A percentile compares a stretch with the other conserved stretches of the same genome.
Conservation (phyloP, 2,797 vertebrate genomes). For the Catamblyrhynchus diadema region DNA sequence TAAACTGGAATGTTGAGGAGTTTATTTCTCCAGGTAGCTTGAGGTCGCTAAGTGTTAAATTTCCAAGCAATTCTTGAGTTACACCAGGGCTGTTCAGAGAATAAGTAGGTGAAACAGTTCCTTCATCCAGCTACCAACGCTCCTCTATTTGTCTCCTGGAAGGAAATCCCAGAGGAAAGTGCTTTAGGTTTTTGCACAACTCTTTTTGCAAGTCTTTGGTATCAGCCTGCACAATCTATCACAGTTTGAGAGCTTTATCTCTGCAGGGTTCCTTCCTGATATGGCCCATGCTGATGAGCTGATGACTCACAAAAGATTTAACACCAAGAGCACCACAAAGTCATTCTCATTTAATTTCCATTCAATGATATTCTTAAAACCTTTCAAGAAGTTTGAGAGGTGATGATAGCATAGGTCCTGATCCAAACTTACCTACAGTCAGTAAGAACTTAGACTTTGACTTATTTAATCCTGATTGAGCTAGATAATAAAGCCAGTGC, state of each 20-base stretch:
- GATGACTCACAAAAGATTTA: background rate
- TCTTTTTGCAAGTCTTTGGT: background rate
- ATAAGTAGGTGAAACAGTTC: background rate
- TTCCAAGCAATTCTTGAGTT: background rate
- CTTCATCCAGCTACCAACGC: background rate
- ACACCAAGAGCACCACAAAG: background rate
- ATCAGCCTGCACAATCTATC: background rate
- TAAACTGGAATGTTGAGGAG: background rate
- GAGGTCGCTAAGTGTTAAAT: background rate
- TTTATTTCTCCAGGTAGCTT: background rate
- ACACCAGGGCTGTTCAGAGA: background rate
- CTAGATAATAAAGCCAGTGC: slow-evolving; percentile 15
- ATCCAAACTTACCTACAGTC: slow-evolving; percentile 14
- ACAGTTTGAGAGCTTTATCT: background rate
- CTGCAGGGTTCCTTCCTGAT: background rate
- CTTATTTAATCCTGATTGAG: slow-evolving; percentile 37
- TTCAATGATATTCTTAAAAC: background rate
- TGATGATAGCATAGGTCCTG: background rate
- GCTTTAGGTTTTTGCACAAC: background rate
- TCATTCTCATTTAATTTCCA: background rate
- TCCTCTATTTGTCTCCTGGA: background rate
- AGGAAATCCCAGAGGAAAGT: background rate
- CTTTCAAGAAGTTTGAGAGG: background rate
- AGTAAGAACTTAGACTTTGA: slow-evolving; percentile 16
- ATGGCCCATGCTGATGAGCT: background rate